Percentiles rank a stretch among this genome's conserved stretches.
Conservation (phyloP, 2,888 invertebrate genomes). For the Aleiodes leptofemur region DNA sequence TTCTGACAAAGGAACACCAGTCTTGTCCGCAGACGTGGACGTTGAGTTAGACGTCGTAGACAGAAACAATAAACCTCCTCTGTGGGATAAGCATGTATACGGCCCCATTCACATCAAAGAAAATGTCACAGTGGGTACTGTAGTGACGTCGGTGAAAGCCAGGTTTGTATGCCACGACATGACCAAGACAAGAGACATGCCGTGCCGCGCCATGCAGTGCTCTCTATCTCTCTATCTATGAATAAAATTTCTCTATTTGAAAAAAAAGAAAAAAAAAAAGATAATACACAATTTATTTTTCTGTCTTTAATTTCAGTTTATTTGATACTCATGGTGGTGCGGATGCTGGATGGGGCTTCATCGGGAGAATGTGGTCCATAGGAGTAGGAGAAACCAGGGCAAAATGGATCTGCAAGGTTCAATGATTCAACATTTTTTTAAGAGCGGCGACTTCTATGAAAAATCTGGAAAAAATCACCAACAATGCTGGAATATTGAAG, state of each 20-base stretch:
- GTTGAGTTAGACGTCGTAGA: conserved; percentile 99
- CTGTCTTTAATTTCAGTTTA: conserved; percentile 45
- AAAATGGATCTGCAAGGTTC: too few species aligned
- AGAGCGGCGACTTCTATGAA: too few species aligned
- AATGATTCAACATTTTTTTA: too few species aligned
- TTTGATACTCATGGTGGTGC: conserved; percentile 6
- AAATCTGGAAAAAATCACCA: too few species aligned
- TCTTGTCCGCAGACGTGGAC: conserved; percentile 96
- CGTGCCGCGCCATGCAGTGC: conserved; percentile 71
- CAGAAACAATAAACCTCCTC: conserved; percentile 98
- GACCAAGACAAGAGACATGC: conserved; percentile 72
- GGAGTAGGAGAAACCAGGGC: too few species aligned
- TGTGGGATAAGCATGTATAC: conserved; percentile 96
- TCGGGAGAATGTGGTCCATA: too few species aligned
- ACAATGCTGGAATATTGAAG: too few species aligned
- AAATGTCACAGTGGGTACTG: conserved; percentile 99
- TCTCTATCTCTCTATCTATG: conserved; percentile 54
- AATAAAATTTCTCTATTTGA: conserved; percentile 48
- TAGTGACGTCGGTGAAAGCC: conserved; percentile 98
- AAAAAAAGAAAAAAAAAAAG: conserved; percentile 56
- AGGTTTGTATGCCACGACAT: conserved; percentile 87
- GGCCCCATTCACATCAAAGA: conserved; percentile 98
- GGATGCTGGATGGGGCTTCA: too few species aligned
- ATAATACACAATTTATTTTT: conserved; percentile 45
- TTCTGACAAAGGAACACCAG: conserved; percentile 94